Percentiles rank a stretch among this genome's conserved stretches.
Evolutionary conservation across 2,113 vertebrate genomes (phyloP).

Genomic region (Salvelinus namaycush): DNA sequence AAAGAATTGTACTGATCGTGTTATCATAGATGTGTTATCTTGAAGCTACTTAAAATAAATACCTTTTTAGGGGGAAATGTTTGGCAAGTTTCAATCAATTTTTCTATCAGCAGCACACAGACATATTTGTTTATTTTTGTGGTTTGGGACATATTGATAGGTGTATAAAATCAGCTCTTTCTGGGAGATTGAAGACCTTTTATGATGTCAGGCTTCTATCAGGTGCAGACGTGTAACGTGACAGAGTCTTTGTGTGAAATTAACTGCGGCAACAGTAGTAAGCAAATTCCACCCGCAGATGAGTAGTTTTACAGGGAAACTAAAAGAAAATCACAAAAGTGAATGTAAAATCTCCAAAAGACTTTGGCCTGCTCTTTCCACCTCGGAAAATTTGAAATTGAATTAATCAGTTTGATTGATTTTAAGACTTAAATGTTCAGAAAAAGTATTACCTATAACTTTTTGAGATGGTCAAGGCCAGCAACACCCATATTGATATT

Average conservation of each 20-base stretch:
- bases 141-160: constrained; percentile 22
- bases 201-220: constrained; percentile 55
- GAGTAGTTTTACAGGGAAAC: constrained; percentile 59
- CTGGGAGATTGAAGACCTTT: constrained; percentile 41
- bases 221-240: constrained; percentile 48
- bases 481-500: neutral
- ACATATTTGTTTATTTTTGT: constrained; percentile 24
- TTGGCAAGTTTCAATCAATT: constrained; percentile 63
- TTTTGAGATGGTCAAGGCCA: neutral
- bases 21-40: constrained; percentile 49
- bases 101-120: constrained; percentile 63
- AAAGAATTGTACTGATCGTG: constrained; percentile 33
- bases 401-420: constrained; percentile 32
- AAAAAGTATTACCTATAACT: constrained; percentile 45
- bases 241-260: constrained; percentile 56
- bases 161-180: constrained; percentile 32
- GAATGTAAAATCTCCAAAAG: constrained; percentile 41
- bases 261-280: constrained; percentile 60
- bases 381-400: constrained; percentile 38
- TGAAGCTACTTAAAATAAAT: constrained; percentile 47
- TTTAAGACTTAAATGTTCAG: too few relatives aligned
- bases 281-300: constrained; percentile 58
- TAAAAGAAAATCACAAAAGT: constrained; percentile 65
- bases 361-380: constrained; percentile 20
- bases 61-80: constrained; percentile 28